Evolutionary conservation across 2,113 vertebrate genomes (phyloP).

Genomic region (Grus americana): DNA sequence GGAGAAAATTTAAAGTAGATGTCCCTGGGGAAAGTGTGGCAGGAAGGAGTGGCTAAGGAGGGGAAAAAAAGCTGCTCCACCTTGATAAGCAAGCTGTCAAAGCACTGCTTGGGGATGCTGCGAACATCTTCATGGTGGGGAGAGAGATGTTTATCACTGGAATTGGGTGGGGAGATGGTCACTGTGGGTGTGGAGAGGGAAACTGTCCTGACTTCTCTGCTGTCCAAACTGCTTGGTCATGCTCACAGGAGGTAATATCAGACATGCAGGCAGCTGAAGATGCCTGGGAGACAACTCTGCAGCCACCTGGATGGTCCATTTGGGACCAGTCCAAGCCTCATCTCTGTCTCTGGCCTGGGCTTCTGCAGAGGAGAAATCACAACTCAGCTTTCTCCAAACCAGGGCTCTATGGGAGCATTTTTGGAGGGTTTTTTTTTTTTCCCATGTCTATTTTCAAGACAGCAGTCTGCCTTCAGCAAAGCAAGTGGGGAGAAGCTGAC

Average conservation of each 20-base stretch:
- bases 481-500: not conserved
- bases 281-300: not conserved
- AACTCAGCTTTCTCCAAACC: not conserved
- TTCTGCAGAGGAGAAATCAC: not conserved
- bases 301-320: not conserved
- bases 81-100: not conserved
- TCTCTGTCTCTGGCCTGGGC: not conserved
- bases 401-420: not conserved
- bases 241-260: not conserved
- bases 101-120: not conserved
- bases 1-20: not conserved
- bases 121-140: not conserved
- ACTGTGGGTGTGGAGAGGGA: not conserved
- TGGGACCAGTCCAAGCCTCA: not conserved
- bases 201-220: not conserved
- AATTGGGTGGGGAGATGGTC: not conserved
- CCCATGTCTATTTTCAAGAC: not conserved
- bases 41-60: not conserved
- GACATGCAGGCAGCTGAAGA: not conserved
- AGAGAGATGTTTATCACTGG: not conserved
- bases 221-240: not conserved
- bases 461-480: not conserved
- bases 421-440: not conserved
- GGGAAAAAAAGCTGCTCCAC: not conserved
- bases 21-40: rapidly evolving